phyloP scores from a whole-genome alignment of 2,888 invertebrate genomes.

The Pimpla rufipes region DNA sequence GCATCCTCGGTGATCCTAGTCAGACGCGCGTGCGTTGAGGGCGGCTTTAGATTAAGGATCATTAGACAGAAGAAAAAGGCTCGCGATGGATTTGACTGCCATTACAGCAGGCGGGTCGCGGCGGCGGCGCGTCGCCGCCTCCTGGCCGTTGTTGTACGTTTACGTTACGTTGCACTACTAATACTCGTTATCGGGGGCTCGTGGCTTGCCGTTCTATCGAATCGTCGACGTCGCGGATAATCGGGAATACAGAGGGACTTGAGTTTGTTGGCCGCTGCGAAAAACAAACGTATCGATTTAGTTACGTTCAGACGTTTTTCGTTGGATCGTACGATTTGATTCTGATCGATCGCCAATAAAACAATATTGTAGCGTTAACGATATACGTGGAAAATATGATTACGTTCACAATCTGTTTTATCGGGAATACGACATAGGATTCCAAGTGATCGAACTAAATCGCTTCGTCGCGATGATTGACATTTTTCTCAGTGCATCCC shows the following conservation, averaged over 20 bases:
- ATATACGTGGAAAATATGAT: neutral
- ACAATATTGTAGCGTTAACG: neutral
- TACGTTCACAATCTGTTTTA: neutral
- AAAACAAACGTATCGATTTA: neutral
- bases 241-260: conserved; percentile 13
- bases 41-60: conserved; percentile 62
- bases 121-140: conserved; percentile 3
- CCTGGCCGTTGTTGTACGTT: conserved; percentile 46
- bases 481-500: neutral
- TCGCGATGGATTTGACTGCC: conserved; percentile 41
- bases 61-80: conserved; percentile 17
- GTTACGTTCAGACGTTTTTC: neutral
- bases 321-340: neutral
- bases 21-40: conserved; percentile 48
- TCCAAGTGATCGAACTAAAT: neutral
- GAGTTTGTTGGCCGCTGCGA: neutral
- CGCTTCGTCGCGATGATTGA: neutral
- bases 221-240: conserved; percentile 17
- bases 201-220: conserved; percentile 11
- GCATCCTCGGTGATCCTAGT: conserved; percentile 66
- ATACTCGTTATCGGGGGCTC: conserved; percentile 13
- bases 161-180: conserved; percentile 36
- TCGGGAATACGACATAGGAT: neutral
- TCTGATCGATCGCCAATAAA: neutral
- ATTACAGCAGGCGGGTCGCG: conserved; percentile 36